Base-by-base conservation (phyloP, 2,797 vertebrate species). In the Miichthys miiuy region DNA sequence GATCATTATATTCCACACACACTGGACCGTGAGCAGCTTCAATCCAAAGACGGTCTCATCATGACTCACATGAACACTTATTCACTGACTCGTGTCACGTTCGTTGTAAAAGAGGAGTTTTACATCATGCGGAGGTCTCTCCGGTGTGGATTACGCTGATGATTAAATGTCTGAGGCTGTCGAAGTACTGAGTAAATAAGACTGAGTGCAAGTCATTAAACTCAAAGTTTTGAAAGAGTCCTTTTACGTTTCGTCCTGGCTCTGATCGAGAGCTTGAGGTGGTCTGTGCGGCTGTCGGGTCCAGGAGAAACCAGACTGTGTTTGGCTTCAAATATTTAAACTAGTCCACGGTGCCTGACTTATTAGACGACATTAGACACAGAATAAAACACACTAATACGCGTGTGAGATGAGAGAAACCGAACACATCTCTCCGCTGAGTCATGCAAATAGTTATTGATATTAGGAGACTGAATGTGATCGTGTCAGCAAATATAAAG, bases 311-410 rank as follows among this genome's bases (percentile, higher is more conserved):
- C 47, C 52, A 62, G 23, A 8, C n/a, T 17, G 47, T 57, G 25
- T 20, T 65, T 73, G 61, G 76, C 38, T 50, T 71, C 69, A 79
- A 63, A 82, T 83, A 75, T 87, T 84, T 70, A 77, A 81, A 52
- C 50, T 46, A 9, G 51, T 11, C 34, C 38, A 68, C 46, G 23
- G 17, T 3, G 14, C 1, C n/a, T 17, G 60, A 73, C 72, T 66
- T 77, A 81, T 58, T 58, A 9, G 6, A 34, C 1, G 1, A 16
- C 20, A 52, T 8, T n/a, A 67, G 11, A 63, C n/a, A 30, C 14
- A 30, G 42, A 38, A 20, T 47, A 5, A 8, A 14, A 5, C 0
- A 1, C 10, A 13, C 5, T 25, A 2, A 38, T 9, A 38, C 34
- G 7, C 8, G 2, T 38, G 34, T 12, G 1, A 68, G 9, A 55